A percentile compares a stretch with the other conserved stretches of the same genome.
These are phyloP conservation scores for Dromius quadrimaculatus DNA, from an alignment of 2,888 invertebrate species.

Conservation along the genomic window DNA sequence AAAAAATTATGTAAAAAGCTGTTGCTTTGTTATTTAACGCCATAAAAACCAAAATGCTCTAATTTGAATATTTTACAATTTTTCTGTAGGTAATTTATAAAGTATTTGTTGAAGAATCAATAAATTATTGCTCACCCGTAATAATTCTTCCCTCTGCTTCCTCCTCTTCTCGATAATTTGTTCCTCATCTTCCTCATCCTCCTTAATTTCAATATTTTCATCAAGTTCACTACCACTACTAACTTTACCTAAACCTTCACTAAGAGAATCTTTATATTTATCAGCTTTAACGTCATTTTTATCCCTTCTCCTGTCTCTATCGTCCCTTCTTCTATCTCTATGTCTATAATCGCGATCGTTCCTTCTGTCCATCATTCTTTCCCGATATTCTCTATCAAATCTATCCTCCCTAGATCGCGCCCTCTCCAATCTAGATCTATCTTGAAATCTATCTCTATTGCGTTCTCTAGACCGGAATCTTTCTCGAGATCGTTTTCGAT, in stretches of 20 bases:
- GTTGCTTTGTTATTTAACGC: too few species aligned
- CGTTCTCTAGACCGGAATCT: slow-evolving; percentile 64
- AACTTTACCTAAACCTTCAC: slow-evolving; percentile 82
- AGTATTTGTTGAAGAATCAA: not conserved
- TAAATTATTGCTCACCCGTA: slow-evolving; percentile 73
- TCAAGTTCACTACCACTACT: slow-evolving; percentile 80
- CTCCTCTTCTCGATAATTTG: slow-evolving; percentile 90
- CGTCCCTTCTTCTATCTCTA: slow-evolving; percentile 62
- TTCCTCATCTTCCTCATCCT: slow-evolving; percentile 93
- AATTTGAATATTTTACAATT: too few species aligned
- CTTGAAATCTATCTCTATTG: slow-evolving; percentile 51
- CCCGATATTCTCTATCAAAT: slow-evolving; percentile 63
- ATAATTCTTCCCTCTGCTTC: slow-evolving; percentile 87
- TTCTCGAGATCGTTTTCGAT: slow-evolving; percentile 63
- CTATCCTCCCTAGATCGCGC: slow-evolving; percentile 56
- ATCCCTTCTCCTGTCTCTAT: slow-evolving; percentile 56
- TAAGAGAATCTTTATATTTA: slow-evolving; percentile 78
- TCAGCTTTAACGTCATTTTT: slow-evolving; percentile 61
- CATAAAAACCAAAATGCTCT: too few species aligned
- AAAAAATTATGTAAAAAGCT: too few species aligned
- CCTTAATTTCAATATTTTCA: slow-evolving; percentile 80
- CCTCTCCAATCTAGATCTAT: slow-evolving; percentile 44
- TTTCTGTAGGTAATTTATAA: not conserved
- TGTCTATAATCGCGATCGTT: slow-evolving; percentile 61
- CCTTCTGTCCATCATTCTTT: slow-evolving; percentile 60